Conservation (phyloP, 2,113 vertebrate species). For the Datnioides undecimradiatus region DNA sequence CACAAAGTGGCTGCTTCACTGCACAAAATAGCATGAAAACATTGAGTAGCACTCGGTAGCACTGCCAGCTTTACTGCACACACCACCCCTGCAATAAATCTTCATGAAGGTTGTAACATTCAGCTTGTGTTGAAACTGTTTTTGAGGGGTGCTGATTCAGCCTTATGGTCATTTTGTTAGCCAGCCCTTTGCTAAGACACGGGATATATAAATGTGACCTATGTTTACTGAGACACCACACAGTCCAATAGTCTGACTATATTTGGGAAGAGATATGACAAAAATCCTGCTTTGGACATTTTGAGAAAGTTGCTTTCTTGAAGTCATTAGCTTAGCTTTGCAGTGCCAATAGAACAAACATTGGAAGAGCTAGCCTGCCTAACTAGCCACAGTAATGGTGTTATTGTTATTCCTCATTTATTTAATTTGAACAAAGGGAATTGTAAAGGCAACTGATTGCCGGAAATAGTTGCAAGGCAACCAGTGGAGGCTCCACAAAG, state of each 20-base stretch:
- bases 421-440: neutral
- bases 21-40: neutral
- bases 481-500: neutral
- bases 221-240: neutral
- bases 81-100: neutral
- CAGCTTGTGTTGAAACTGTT: neutral
- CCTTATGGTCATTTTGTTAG: neutral
- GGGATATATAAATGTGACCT: too few species aligned
- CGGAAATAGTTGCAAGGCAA: neutral
- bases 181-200: neutral
- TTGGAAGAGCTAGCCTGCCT: neutral
- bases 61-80: neutral
- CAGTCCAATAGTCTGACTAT: neutral
- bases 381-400: neutral
- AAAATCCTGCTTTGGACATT: neutral
- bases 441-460: neutral
- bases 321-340: neutral
- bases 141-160: neutral
- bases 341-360: neutral
- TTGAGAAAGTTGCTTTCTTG: neutral
- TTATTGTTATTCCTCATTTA: neutral
- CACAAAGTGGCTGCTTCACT: neutral
- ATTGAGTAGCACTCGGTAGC: neutral
- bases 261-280: neutral
- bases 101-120: neutral